phyloP scores from a whole-genome alignment of 2,797 vertebrate species.

The Sandelia bainsii region DNA sequence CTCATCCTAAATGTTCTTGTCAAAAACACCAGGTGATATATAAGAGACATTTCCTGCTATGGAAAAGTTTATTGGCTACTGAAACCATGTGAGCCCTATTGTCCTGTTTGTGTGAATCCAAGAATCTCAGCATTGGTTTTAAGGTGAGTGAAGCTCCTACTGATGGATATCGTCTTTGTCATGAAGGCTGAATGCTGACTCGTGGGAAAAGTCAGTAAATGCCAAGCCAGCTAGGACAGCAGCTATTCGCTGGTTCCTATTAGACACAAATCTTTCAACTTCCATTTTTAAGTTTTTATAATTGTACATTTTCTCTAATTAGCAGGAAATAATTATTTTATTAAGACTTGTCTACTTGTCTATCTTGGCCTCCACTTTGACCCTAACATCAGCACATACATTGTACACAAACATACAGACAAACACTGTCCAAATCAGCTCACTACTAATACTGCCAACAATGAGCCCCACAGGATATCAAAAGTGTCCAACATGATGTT shows the following conservation, averaged over 20 bases:
- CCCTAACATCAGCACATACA: constrained; percentile 26
- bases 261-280: constrained; percentile 46
- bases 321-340: constrained; percentile 33
- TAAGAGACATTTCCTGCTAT: constrained; percentile 71
- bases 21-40: constrained; percentile 73
- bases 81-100: constrained; percentile 57
- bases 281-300: constrained; percentile 39
- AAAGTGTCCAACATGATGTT: constrained; percentile 76
- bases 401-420: constrained; percentile 14
- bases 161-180: constrained; percentile 54
- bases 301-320: constrained; percentile 45
- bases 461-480: constrained; percentile 65
- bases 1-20: constrained; percentile 70
- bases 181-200: constrained; percentile 48
- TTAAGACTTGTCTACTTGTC: constrained; percentile 38
- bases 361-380: constrained; percentile 47
- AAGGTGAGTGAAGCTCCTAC: constrained; percentile 58
- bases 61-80: constrained; percentile 63
- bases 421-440: constrained; percentile 30
- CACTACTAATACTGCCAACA: constrained; percentile 61
- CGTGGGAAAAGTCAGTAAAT: constrained; percentile 51
- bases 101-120: constrained; percentile 57
- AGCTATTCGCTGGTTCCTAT: constrained; percentile 56
- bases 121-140: constrained; percentile 61
- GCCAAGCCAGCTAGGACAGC: constrained; percentile 49